Evolutionary conservation across 2,113 vertebrate species (phyloP).

Genomic region (Catharus minimus): DNA sequence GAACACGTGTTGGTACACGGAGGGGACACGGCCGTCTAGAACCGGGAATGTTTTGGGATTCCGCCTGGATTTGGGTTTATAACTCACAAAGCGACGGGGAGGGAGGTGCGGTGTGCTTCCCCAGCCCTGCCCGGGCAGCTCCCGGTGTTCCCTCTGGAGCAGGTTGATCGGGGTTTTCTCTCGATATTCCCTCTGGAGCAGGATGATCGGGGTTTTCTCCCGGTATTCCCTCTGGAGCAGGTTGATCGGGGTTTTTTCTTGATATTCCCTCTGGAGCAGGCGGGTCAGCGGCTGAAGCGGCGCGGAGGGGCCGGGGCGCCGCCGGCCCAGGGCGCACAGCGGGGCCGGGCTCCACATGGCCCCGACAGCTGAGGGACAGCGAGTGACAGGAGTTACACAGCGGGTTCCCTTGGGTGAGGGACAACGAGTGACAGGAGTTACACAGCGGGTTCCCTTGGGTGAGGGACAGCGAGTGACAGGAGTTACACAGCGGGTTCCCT

Average conservation of each 20-base stretch:
- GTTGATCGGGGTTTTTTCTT: rapidly evolving
- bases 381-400: no score
- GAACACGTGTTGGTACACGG: constrained; percentile 63
- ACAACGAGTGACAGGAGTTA: no score
- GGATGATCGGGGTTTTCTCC: rapidly evolving
- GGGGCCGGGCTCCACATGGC: neutral
- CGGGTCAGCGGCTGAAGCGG: neutral
- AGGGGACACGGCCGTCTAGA: constrained; percentile 62
- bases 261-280: neutral
- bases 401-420: neutral
- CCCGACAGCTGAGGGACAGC: neutral
- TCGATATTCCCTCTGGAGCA: neutral
- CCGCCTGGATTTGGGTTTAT: neutral
- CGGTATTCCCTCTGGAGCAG: neutral
- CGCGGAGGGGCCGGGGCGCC: neutral
- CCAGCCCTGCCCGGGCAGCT: neutral
- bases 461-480: neutral
- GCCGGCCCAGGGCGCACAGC: neutral
- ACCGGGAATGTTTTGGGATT: constrained; percentile 60
- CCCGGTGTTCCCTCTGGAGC: neutral
- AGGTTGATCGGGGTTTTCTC: rapidly evolving
- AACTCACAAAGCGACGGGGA: neutral
- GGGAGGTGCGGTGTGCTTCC: rapidly evolving
- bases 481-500: no score
- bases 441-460: neutral